Conservation (phyloP, 2,797 vertebrate genomes). For the Acanthurus tractus region DNA sequence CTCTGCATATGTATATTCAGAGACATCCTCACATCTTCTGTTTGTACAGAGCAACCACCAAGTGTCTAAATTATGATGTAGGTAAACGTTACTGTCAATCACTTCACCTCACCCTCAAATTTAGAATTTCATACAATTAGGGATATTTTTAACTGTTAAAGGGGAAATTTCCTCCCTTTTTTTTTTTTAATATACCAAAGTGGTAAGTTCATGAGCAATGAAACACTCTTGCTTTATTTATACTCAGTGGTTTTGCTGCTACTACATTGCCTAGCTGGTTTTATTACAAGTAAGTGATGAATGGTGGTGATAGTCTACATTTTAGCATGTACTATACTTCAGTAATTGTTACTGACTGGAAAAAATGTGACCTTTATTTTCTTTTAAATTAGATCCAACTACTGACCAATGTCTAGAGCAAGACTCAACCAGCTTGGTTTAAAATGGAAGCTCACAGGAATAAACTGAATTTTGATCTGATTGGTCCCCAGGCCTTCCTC, state of each 20-base stretch:
- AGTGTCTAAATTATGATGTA: not conserved
- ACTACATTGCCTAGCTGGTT: not conserved
- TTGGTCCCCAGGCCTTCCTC: constrained; percentile 70
- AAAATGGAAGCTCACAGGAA: not conserved
- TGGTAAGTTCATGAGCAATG: not conserved
- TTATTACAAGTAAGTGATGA: not conserved
- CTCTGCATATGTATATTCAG: no score
- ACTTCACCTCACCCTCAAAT: no score
- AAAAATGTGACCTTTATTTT: not conserved
- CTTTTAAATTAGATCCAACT: not conserved
- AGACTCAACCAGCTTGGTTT: constrained; percentile 3
- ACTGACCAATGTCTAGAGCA: not conserved
- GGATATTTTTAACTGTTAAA: not conserved
- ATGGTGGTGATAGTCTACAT: not conserved
- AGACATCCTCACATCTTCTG: not conserved
- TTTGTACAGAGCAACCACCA: not conserved
- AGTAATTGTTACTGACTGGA: not conserved
- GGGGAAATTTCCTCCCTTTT: no score
- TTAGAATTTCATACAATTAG: not conserved
- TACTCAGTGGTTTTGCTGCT: not conserved
- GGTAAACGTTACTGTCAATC: not conserved
- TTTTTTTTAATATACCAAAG: no score
- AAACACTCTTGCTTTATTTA: not conserved
- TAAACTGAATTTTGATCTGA: constrained; percentile 7
- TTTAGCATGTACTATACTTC: not conserved